phyloP scores from a whole-genome alignment of 2,797 vertebrate species.

The Knipowitschia caucasica region DNA sequence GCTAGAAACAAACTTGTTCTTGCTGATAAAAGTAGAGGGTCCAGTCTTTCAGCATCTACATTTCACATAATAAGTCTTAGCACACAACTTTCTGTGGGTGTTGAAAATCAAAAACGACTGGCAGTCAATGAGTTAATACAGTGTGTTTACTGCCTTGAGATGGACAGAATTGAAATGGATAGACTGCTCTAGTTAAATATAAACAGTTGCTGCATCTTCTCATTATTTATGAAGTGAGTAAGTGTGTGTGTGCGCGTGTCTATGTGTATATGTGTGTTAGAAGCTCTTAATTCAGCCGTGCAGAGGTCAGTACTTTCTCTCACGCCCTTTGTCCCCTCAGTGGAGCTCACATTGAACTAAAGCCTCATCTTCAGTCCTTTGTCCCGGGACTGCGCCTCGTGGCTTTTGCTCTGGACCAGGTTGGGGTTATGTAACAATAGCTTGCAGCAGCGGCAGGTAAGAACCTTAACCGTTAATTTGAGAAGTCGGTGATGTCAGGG shows the following conservation, averaged over 20 bases:
- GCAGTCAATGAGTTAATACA: too few species aligned
- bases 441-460: constrained; percentile 61
- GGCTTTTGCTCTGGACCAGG: constrained; percentile 33
- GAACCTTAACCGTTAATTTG: constrained; percentile 74
- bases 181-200: too few species aligned
- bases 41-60: too few species aligned
- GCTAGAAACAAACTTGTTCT: too few species aligned
- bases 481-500: constrained; percentile 55
- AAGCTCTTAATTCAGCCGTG: background rate
- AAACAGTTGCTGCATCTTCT: background rate
- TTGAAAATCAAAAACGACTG: too few species aligned
- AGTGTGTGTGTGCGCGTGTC: background rate
- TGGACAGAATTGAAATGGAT: too few species aligned
- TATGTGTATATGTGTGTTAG: background rate
- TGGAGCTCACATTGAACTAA: constrained; percentile 22
- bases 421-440: constrained; percentile 53
- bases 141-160: too few species aligned
- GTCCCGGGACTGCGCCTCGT: constrained; percentile 20
- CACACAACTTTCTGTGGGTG: too few species aligned
- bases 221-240: background rate
- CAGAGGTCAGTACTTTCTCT: constrained; percentile 27
- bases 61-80: too few species aligned
- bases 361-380: background rate
- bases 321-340: constrained; percentile 24
- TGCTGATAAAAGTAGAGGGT: too few species aligned